Base-by-base conservation (phyloP, 2,113 vertebrate species). In the Thryonomys swinderianus region DNA sequence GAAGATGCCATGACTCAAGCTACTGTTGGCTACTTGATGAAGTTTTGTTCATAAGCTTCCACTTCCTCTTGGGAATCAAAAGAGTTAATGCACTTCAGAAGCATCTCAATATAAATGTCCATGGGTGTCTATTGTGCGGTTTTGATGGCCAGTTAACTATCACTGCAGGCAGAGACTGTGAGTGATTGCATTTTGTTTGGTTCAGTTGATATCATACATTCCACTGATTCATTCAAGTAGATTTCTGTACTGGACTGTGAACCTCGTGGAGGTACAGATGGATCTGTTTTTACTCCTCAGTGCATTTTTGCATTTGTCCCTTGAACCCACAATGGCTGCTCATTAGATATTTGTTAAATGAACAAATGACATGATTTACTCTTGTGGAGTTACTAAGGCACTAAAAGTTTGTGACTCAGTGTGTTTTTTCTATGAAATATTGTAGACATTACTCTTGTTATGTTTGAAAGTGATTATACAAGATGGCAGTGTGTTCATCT, bases 171-270 rank as follows among this genome's bases (percentile, higher is more conserved):
- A 66, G 48, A 88, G 57, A 81, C 42, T 21, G 55, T 62, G 51
- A 88, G 14, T 88, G 59, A 85, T 23, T 61, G 17, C 88, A 59
- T 87, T 96, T 78, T 76, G 23, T 73, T 94, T n/a, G 45, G 20
- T 91, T 82, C n/a, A 79, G 64, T 51, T 74, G n/a, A 73, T 81
- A 37, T 51, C 17, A 25, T n/a, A 10, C 55, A 83, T 79, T 66
- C 25, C 25, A 66, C 32, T 66, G 84, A 66, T 55, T 42, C 85
- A 45, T 74, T 81, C 2, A 27, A 48, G 32, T 61, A 78, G 85
- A 94, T 4, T 40, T 88, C n/a, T 27, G 53, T 62, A 34, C 5
- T 53, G n/a, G 45, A 74, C 34, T 34, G 0, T 51, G 83, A 87
- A 1, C 69, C 48, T n/a, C 51, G 3, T 17, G 81, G 32, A 86